Evolutionary conservation across 2,113 vertebrate genomes (phyloP), one percentile per base, ranked within the genome.

Genomic region (Ellobius talpinus): DNA sequence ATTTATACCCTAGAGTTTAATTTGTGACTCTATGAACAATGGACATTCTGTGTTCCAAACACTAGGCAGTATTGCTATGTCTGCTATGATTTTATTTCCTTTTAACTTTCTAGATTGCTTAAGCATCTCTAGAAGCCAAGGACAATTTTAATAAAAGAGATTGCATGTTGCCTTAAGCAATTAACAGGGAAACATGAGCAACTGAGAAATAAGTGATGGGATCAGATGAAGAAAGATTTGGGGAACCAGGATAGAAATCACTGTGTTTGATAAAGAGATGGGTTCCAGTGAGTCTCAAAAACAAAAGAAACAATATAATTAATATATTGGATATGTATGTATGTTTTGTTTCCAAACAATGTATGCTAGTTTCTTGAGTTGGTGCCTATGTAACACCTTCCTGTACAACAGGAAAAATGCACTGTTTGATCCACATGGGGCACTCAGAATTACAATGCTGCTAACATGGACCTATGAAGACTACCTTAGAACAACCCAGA

Each of bases 201-300:
- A 1, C 31, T 61, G 10, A 47, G 11, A 10, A 36, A 8, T 36
- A 61, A 90, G 1, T 11, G 6, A 0, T 0, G 8, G 17, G 4
- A 88, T 86, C 14, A 70, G 0, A 33, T 11, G 7, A 50, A 36
- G 52, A 13, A 68, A 3, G 2, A 33, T 68, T 45, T 13, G 0
- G 4, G 31, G 0, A 45, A 77, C 13, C 8, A 39, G 17, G 4
- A 31, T 29, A 16, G 39, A 92, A 72, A 11, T 11, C 55, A 26
- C 3, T 61, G 16, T 29, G n/a, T 94, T 33, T 88, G 23, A 11
- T 72, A n/a, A 55, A n/a, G 8, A 94, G 21, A 63, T 31, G 29
- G 1, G 9, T 31, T 3, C 10, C 47, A 10, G 19, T 36, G 9
- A 89, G 9, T 3, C 36, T 58, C 39, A 66, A 42, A 16, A 93